Percentiles rank a stretch among this genome's conserved stretches.
Conservation (phyloP, 2,888 invertebrate species). For the Tipula lateralis region DNA sequence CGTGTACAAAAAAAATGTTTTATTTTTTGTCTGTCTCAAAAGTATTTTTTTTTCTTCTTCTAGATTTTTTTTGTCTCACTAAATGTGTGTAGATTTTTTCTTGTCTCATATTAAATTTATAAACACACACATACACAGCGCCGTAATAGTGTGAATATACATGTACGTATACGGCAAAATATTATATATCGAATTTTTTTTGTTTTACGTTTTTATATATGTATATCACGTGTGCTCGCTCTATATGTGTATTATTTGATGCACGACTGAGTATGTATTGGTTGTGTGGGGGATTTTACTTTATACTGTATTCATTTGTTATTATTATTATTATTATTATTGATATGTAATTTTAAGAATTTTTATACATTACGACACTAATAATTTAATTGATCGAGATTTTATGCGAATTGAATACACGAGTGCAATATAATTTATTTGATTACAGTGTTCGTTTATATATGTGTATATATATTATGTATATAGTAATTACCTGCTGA, state of each 20-base stretch:
- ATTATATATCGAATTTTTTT: neutral
- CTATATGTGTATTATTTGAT: neutral
- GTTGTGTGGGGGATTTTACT: neutral
- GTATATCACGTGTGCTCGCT: neutral
- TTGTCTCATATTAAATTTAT: neutral
- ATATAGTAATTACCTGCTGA: conserved; percentile 45
- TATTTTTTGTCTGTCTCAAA: neutral
- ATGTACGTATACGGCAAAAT: neutral
- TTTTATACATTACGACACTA: neutral
- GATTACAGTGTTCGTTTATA: neutral
- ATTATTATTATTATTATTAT: neutral
- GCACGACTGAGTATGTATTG: neutral
- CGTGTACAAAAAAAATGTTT: neutral
- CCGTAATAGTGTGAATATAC: neutral
- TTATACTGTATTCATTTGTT: neutral
- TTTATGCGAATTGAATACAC: neutral
- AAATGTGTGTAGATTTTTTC: neutral
- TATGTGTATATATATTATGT: conserved; percentile 15
- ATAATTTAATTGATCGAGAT: neutral
- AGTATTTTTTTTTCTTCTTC: neutral
- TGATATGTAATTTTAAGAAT: neutral
- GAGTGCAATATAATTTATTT: neutral
- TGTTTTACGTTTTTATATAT: neutral
- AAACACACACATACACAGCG: neutral
- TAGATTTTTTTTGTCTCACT: neutral